Evolutionary conservation across 2,113 vertebrate genomes (phyloP).

Genomic region (Symphodus melops): DNA sequence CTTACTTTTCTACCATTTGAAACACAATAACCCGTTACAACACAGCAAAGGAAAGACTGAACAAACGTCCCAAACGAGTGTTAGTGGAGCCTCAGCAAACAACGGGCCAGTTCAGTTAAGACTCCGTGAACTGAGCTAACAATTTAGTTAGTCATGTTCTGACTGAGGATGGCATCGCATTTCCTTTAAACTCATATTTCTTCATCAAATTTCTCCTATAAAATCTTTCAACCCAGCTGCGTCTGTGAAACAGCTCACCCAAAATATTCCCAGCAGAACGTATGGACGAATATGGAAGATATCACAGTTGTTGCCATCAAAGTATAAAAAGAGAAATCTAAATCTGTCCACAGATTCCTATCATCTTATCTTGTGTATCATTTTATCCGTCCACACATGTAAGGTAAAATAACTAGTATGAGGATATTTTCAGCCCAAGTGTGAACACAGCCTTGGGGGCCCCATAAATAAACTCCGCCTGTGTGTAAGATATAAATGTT

Average conservation of each 20-base stretch:
- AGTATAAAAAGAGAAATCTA: slow-evolving; percentile 17
- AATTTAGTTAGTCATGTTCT: too few relatives aligned
- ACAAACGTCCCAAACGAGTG: too few relatives aligned
- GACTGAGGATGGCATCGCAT: too few relatives aligned
- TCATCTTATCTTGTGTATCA: slow-evolving; percentile 18
- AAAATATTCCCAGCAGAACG: background rate
- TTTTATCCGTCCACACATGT: background rate
- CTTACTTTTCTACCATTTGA: too few relatives aligned
- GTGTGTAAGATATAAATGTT: slow-evolving; percentile 26
- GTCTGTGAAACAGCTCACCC: background rate
- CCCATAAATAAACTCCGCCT: slow-evolving; percentile 41
- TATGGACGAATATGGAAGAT: background rate
- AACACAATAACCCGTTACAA: too few relatives aligned
- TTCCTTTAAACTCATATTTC: too few relatives aligned
- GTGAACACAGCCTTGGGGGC: slow-evolving; percentile 26
- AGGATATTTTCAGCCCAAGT: slow-evolving; percentile 29
- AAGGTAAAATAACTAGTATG: slow-evolving; percentile 8
- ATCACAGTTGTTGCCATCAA: background rate
- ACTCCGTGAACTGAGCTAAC: too few relatives aligned
- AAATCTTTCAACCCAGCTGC: background rate
- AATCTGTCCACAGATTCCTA: slow-evolving; percentile 29
- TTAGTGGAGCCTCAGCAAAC: too few relatives aligned
- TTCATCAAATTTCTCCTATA: too few relatives aligned
- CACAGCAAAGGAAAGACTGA: too few relatives aligned
- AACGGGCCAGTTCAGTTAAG: too few relatives aligned